These are phyloP conservation scores for Scolopax mira DNA, from an alignment of 2,113 vertebrate genomes.

Conservation along the genomic window DNA sequence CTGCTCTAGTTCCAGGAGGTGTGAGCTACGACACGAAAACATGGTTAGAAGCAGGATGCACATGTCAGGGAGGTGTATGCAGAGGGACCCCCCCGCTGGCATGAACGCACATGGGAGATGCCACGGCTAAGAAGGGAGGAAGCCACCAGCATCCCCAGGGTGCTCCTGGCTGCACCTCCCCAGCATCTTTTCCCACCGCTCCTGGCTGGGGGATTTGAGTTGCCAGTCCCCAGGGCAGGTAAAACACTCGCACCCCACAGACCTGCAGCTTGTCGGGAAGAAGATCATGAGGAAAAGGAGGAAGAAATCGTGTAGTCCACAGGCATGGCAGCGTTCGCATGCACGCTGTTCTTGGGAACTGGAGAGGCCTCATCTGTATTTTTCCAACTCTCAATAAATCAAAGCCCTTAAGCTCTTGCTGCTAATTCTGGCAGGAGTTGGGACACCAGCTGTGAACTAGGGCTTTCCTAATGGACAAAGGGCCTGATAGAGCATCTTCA, in stretches of 20 bases:
- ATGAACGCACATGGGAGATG: accelerated
- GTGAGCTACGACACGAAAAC: accelerated
- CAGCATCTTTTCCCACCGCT: background rate
- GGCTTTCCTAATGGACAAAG: constrained; percentile 43
- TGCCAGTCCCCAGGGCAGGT: background rate
- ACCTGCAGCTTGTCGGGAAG: background rate
- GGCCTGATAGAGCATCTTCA: background rate
- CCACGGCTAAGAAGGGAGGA: accelerated
- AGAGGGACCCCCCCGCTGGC: background rate
- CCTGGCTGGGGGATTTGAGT: background rate
- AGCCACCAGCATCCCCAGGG: background rate
- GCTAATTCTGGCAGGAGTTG: constrained; percentile 57
- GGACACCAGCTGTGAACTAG: constrained; percentile 41
- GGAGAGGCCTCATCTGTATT: constrained; percentile 17
- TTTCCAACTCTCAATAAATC: constrained; percentile 53
- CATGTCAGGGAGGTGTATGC: background rate
- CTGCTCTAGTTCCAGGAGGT: background rate
- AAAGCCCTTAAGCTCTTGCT: constrained; percentile 57
- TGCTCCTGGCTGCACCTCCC: accelerated
- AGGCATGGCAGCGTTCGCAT: background rate
- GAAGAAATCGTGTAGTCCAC: background rate
- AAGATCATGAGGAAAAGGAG: background rate
- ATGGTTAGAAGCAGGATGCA: background rate
- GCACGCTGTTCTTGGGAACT: background rate
- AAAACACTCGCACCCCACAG: accelerated